Base-by-base conservation (phyloP, 2,113 vertebrate species). In the Callionymus lyra region DNA sequence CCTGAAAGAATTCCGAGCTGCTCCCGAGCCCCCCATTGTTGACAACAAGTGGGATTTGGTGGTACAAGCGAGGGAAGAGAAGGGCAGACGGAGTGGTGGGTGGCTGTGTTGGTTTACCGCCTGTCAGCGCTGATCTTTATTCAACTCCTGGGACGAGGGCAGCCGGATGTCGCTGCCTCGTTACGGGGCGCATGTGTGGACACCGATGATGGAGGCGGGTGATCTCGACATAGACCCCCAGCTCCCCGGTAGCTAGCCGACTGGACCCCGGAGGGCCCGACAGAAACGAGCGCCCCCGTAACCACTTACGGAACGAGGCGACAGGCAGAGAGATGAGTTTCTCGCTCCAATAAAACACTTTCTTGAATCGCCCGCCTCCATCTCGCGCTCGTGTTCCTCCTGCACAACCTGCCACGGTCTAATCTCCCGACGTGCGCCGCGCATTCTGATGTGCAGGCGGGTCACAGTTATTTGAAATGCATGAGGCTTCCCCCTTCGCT, bases 101-200 rank as follows among this genome's bases (percentile, higher is more conserved):
- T 68, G 73, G 68, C 63, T 81, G 65, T 76, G 68, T 74, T 79
- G 72, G 63, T 84, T 82, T 77, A 84, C 78, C 73, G 82, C 70
- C 81, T 82, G 81, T 80, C 81, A 76, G 63, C 49, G 16, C 44
- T 54, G 72, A 63, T 76, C 73, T 86, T 85, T 84, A 86, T 84
- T 79, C 80, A 87, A 81, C 81, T 84, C 80, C 72, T 50, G 82
- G 80, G 84, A 83, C 70, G 64, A 78, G 82, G 79, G 59, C 41
- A 79, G 80, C 69, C 70, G 70, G 73, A 76, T 75, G 57, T 77
- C 66, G 51, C 61, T 73, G 72, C 69, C 82, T 79, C 69, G 69
- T 84, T 84, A 81, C 74, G 75, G 72, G 72, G 74, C 80, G 66
- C 51, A 77, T 76, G 68, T 56, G 52, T 54, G 45, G 38, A 1